Percentiles rank a stretch among this genome's conserved stretches.
Evolutionary conservation across 2,888 invertebrate species (phyloP).

Genomic region (Tachina lurida): DNA sequence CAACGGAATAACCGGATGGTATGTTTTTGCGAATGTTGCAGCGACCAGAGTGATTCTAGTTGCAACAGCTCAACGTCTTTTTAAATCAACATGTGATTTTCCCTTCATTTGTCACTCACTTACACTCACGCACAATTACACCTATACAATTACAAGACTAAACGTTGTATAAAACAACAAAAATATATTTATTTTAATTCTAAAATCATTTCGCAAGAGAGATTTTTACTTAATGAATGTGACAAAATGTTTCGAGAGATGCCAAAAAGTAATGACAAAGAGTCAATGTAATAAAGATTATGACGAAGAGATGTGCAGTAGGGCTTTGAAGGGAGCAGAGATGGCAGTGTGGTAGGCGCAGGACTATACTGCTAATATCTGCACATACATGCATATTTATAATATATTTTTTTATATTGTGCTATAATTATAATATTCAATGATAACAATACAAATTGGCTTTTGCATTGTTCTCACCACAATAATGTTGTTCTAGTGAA

Average conservation of each 20-base stretch:
- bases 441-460: conserved; percentile 50
- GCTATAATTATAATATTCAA: conserved; percentile 65
- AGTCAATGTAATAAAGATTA: conserved; percentile 44
- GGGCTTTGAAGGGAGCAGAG: conserved; percentile 54
- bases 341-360: conserved; percentile 71
- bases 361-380: conserved; percentile 65
- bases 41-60: conserved; percentile 82
- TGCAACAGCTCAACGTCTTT: conserved; percentile 74
- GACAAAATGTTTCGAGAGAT: conserved; percentile 62
- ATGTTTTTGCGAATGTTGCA: conserved; percentile 80
- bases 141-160: conserved; percentile 12
- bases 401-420: conserved; percentile 48
- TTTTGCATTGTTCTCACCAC: conserved; percentile 58
- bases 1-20: conserved; percentile 72
- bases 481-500: conserved; percentile 48
- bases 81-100: conserved; percentile 74
- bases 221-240: conserved; percentile 36
- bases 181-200: conserved; percentile 39
- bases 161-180: conserved; percentile 41
- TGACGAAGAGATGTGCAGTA: conserved; percentile 17
- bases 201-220: conserved; percentile 63
- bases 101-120: conserved; percentile 67
- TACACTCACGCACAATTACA: conserved; percentile 63
- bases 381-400: background rate
- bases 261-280: conserved; percentile 72